A percentile compares a stretch with the other conserved stretches of the same genome.
Conservation (phyloP, 2,113 vertebrate genomes). For the Oostethus manadensis region DNA sequence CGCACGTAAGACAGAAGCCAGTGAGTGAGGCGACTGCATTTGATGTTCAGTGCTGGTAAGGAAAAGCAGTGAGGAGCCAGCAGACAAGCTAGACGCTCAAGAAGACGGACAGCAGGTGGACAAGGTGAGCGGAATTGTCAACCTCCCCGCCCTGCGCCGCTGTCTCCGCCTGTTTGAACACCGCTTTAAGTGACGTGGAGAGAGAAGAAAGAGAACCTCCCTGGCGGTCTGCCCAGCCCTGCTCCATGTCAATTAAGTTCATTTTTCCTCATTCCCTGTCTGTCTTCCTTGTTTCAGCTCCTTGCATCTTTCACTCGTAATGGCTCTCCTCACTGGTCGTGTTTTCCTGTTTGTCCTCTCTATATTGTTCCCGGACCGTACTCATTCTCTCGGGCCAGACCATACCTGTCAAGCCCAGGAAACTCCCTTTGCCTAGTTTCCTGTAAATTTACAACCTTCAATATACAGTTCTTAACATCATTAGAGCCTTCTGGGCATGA, state of each 20-base stretch:
- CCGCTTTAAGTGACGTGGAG: constrained; percentile 54
- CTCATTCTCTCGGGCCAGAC: too few relatives aligned
- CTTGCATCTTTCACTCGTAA: neutral
- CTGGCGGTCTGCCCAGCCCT: constrained; percentile 38
- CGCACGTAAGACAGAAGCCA: constrained; percentile 4
- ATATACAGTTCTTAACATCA: too few relatives aligned
- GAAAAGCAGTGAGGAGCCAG: constrained; percentile 21
- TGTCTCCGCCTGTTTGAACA: constrained; percentile 31
- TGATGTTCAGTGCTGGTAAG: constrained; percentile 17
- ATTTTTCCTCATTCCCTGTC: constrained; percentile 27
- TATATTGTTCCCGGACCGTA: too few relatives aligned
- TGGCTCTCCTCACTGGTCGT: constrained; percentile 22
- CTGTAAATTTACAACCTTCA: too few relatives aligned
- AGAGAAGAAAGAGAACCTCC: constrained; percentile 8
- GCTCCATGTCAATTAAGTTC: constrained; percentile 47
- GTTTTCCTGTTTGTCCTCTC: too few relatives aligned
- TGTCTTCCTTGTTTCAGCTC: constrained; percentile 13
- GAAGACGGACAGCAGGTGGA: constrained; percentile 39
- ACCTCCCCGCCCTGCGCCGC: constrained; percentile 30
- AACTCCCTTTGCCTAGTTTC: too few relatives aligned
- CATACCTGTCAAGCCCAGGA: too few relatives aligned
- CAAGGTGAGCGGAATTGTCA: constrained; percentile 35
- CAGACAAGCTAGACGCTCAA: constrained; percentile 9
- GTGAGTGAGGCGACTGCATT: constrained; percentile 22
- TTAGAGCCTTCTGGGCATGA: too few relatives aligned